Conservation (phyloP, 2,113 vertebrate species). For the Peromyscus leucopus region DNA sequence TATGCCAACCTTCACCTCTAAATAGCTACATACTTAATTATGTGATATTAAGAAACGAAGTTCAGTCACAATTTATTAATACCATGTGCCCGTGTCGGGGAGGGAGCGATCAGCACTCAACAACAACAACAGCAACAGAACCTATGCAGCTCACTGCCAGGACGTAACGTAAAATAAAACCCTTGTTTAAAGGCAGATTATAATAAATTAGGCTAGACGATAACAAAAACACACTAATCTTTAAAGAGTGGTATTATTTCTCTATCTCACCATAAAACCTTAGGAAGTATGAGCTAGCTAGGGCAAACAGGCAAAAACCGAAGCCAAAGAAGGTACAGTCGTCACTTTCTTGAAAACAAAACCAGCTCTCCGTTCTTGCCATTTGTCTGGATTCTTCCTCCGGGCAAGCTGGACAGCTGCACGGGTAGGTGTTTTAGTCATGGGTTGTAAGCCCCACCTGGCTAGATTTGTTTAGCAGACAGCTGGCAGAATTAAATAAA, state of each 20-base stretch:
- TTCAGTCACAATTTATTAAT: conserved; percentile 84
- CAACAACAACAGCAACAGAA: conserved; percentile 6
- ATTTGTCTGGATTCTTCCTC: conserved; percentile 93
- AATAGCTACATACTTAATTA: conserved; percentile 86
- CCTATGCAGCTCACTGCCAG: conserved; percentile 70
- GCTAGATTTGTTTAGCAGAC: conserved; percentile 93
- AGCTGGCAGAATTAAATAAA: conserved; percentile 93
- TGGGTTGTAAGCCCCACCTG: conserved; percentile 93
- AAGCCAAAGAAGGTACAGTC: conserved; percentile 88
- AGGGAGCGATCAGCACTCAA: conserved; percentile 56
- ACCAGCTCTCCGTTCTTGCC: conserved; percentile 89
- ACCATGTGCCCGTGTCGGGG: conserved; percentile 53
- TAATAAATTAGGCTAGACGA: conserved; percentile 72
- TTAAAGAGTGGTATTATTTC: conserved; percentile 63
- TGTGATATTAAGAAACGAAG: conserved; percentile 86
- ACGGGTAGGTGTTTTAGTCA: conserved; percentile 92
- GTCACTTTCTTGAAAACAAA: conserved; percentile 91
- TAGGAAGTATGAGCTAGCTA: conserved; percentile 85
- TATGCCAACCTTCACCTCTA: conserved; percentile 87
- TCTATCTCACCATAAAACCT: conserved; percentile 82
- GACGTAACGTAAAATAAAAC: conserved; percentile 79
- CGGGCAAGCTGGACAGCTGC: conserved; percentile 92
- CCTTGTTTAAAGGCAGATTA: conserved; percentile 22
- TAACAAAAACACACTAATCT: conserved; percentile 64
- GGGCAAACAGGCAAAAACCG: conserved; percentile 77